A percentile compares a stretch with the other conserved stretches of the same genome.
These are phyloP conservation scores for Enoplosus armatus DNA, from an alignment of 2,797 vertebrate genomes.

Conservation along the genomic window DNA sequence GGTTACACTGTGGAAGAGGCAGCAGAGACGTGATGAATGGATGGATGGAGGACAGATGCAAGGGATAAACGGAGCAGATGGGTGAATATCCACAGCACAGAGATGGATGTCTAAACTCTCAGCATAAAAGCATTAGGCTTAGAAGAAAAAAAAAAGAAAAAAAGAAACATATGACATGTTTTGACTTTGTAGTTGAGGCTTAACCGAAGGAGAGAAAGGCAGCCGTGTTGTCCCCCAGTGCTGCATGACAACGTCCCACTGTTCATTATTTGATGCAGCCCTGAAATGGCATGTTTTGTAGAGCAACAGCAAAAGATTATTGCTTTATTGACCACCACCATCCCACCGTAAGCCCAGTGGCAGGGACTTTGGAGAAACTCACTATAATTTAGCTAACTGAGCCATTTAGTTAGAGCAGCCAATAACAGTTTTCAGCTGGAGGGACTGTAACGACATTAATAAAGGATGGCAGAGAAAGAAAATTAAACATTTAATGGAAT, in stretches of 20 bases:
- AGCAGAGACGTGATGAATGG: conserved; percentile 57
- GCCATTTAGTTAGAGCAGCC: conserved; percentile 68
- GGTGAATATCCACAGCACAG: conserved; percentile 29
- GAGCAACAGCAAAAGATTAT: conserved; percentile 63
- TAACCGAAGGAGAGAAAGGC: conserved; percentile 36
- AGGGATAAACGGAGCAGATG: conserved; percentile 44
- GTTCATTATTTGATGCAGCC: conserved; percentile 52
- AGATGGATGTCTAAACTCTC: conserved; percentile 41
- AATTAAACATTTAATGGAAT: conserved; percentile 71
- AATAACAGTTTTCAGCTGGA: conserved; percentile 63
- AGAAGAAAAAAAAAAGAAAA: not conserved
- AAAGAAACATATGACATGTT: conserved; percentile 46
- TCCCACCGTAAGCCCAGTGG: conserved; percentile 51
- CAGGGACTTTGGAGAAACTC: conserved; percentile 50
- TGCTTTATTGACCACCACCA: conserved; percentile 71
- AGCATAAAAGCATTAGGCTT: conserved; percentile 35
- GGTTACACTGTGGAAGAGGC: conserved; percentile 49
- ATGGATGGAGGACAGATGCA: conserved; percentile 30
- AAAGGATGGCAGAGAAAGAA: conserved; percentile 57
- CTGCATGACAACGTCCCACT: conserved; percentile 25
- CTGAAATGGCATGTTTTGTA: conserved; percentile 58
- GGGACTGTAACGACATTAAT: conserved; percentile 68
- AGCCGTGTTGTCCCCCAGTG: conserved; percentile 19
- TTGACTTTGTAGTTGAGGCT: conserved; percentile 43
- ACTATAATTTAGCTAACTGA: conserved; percentile 71